Evolutionary conservation across 2,888 invertebrate species (phyloP), one percentile per base, ranked within the genome.

Genomic region (Arge pagana): DNA sequence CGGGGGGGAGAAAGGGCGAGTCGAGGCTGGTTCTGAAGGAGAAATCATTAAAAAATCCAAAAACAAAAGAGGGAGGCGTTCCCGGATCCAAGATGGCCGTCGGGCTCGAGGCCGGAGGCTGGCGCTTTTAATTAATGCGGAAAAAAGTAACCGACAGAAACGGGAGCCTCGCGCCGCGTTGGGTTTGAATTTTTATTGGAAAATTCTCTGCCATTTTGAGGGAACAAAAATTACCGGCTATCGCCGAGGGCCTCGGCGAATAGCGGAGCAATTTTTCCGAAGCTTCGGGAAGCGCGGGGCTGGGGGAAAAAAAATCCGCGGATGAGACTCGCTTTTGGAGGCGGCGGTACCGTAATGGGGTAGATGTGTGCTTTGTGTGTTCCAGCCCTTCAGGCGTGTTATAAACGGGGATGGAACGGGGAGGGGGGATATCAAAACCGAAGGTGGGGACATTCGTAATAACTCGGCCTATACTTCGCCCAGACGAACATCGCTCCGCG

Each of bases 51-150:
- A 72, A 72, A 71, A 67, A 64, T 64, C 59, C 57, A 68, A 68
- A 74, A 76, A 74, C 72, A 72, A 74, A 72, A 67, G 63, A 65
- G 67, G 69, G 67, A 70, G 76, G 75, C 74, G 75, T 74, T 72
- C 64, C 74, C 65, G 58, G 45, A 68, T 70, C 66, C 72, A 76
- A 74, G 74, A 76, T 76, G 76, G 76, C 75, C 70, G 74, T 67
- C 64, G 42, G 62, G 31, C 56, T 58, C 63, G 63, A 63, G 58
- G 64, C 67, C 65, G 69, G 69, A 67, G 73, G 70, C 66, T 65
- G 72, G 68, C 65, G 68, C 69, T 71, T 69, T 74, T 72, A 76
- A 76, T 76, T 76, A 72, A 71, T 71, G 68, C 70, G 65, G 68
- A 71, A 72, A 72, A 70, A 63, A 54, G 23, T 45, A 54, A 52